Conservation (phyloP, 2,888 invertebrate genomes). For the Antitype chi region DNA sequence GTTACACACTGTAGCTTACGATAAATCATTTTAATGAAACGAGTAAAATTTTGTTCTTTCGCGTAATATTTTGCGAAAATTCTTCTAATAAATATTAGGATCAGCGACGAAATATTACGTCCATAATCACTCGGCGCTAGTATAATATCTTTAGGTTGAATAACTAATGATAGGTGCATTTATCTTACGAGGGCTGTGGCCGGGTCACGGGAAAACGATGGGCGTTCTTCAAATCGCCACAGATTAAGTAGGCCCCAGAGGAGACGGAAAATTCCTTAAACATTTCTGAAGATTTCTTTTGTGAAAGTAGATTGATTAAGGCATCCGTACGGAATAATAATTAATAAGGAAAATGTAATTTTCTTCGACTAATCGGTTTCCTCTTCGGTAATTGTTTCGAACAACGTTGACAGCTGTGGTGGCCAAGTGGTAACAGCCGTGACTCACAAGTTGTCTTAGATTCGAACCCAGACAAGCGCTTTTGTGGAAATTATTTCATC, state of each 20-base stretch:
- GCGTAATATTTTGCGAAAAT: conserved; percentile 56
- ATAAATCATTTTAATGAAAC: conserved; percentile 57
- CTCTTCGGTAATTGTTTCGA: conserved; percentile 1
- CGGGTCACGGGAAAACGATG: conserved; percentile 64
- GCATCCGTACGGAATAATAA: conserved; percentile 30
- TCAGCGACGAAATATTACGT: conserved; percentile 67
- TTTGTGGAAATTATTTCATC: too few relatives aligned
- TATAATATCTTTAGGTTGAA: conserved; percentile 67
- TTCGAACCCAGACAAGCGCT: too few relatives aligned
- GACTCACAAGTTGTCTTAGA: too few relatives aligned
- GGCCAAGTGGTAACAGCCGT: too few relatives aligned
- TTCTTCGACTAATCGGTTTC: conserved; percentile 18
- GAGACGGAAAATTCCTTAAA: conserved; percentile 52
- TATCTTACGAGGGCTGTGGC: conserved; percentile 63
- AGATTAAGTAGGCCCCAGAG: conserved; percentile 52
- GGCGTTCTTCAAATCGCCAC: conserved; percentile 61
- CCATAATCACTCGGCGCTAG: conserved; percentile 65
- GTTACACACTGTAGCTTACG: conserved; percentile 43
- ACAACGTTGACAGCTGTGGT: too few relatives aligned
- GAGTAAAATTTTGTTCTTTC: conserved; percentile 57
- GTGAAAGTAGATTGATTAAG: conserved; percentile 45
- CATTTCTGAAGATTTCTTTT: conserved; percentile 54
- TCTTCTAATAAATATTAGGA: conserved; percentile 63
- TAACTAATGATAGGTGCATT: conserved; percentile 69
- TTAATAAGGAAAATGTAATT: conserved; percentile 26